phyloP scores from a whole-genome alignment of 2,888 invertebrate species.

The Dexiosoma caninum region DNA sequence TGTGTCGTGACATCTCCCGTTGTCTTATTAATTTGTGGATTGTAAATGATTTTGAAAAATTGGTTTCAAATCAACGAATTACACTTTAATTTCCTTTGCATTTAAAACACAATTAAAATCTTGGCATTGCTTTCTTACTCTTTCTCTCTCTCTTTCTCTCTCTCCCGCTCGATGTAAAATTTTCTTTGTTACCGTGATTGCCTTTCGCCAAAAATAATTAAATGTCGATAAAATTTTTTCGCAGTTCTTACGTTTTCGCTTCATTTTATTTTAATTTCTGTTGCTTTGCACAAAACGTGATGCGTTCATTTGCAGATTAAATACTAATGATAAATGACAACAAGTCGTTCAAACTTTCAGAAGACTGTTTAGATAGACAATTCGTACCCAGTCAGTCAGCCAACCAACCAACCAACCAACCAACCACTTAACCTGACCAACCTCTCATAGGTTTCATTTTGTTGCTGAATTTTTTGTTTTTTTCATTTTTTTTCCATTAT shows the following conservation, averaged over 20 bases:
- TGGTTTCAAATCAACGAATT: conserved; percentile 45
- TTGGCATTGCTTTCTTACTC: too few species aligned
- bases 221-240: conserved; percentile 11
- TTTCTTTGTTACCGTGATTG: background rate
- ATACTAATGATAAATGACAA: conserved; percentile 67
- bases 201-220: conserved; percentile 30
- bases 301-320: conserved; percentile 70
- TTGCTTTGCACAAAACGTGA: conserved; percentile 67
- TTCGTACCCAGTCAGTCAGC: background rate
- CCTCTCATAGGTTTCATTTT: conserved; percentile 44
- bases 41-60: conserved; percentile 64
- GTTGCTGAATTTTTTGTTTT: background rate
- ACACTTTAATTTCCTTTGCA: background rate
- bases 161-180: background rate
- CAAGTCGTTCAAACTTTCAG: conserved; percentile 51
- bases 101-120: conserved; percentile 52
- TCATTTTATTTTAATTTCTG: conserved; percentile 16
- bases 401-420: conserved; percentile 20
- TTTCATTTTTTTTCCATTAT: background rate
- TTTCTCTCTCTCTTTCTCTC: too few species aligned
- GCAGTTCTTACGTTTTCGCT: background rate
- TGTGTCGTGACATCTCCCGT: conserved; percentile 75
- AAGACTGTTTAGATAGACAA: conserved; percentile 11
- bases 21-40: conserved; percentile 71
- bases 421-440: conserved; percentile 45